Conservation (phyloP, 1,140 invertebrate genomes). For the Hyles vespertilio region DNA sequence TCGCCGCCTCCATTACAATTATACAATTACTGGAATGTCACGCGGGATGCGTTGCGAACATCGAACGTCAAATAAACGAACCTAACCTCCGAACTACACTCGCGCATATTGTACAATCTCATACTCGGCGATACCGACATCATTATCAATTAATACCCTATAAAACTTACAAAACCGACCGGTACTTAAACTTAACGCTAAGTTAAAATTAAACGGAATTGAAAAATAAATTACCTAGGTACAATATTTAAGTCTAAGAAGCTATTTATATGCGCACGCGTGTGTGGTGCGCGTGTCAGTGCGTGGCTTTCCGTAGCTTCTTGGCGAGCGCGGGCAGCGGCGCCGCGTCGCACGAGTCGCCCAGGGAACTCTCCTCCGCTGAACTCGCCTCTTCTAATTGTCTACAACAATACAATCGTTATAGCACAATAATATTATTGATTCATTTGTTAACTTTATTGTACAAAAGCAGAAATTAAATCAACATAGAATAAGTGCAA, state of each 20-base stretch:
- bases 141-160: constrained; percentile 53
- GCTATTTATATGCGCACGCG: constrained; percentile 67
- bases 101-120: constrained; percentile 54
- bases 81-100: constrained; percentile 44
- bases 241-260: constrained; percentile 75
- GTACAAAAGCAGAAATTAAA: too few relatives aligned
- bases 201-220: constrained; percentile 77
- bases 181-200: constrained; percentile 73
- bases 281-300: constrained; percentile 69
- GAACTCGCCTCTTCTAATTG: constrained; percentile 72
- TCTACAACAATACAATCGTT: constrained; percentile 32
- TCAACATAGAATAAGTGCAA: too few relatives aligned
- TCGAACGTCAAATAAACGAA: constrained; percentile 50
- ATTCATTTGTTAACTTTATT: too few relatives aligned
- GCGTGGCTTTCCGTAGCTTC: constrained; percentile 66
- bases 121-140: constrained; percentile 33
- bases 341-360: constrained; percentile 49
- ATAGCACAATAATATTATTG: too few relatives aligned
- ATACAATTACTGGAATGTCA: constrained; percentile 73
- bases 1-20: constrained; percentile 9
- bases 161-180: constrained; percentile 76
- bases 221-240: constrained; percentile 78
- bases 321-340: constrained; percentile 49
- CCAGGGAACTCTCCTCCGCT: constrained; percentile 71
- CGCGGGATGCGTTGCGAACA: constrained; percentile 55